Evolutionary conservation across 2,888 invertebrate species (phyloP), one percentile per base, ranked within the genome.

Genomic region (Taphrorychus bicolor): DNA sequence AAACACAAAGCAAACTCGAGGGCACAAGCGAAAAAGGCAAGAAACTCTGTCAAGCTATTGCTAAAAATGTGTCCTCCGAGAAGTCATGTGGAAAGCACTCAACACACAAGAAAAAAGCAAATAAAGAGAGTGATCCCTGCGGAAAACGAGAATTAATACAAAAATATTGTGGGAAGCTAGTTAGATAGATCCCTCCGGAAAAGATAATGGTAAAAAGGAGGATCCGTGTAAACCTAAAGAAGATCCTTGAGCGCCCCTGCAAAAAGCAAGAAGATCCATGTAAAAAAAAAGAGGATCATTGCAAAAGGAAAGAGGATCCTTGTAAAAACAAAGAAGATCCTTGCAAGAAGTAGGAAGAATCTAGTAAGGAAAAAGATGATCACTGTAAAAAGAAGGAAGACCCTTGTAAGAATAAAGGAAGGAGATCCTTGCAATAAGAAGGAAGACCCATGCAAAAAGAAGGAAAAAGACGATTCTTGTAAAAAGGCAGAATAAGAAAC

Each of bases 381-480:
- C 69, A 61, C 24, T 71, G 70, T 60, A 71, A 71, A 21, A 70
- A 64, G 22, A 72, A 72, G 54, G 63, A 73, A 59, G 70, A 72
- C 59, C 66, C 66, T 23, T 68, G 72, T 48, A 65, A 71, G 52
- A 69, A 71, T n/a, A 59, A 60, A 65, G 52, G 61, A 70, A 58
- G n/a, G n/a, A n/a, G 60, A 62, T 59, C 24, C 45, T 58, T 58
- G 58, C 14, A 53, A 56, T 51, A 61, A 57, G 32, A 40, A 52
- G 5, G 60, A 70, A 24, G 54, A 59, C 16, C 59, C 58, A 22
- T 58, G 49, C 9, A 60, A 66, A 49, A 60, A 49, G 17, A 56
- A 60, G 19, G 57, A 59, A 14, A n/a, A n/a, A n/a, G n/a, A n/a
- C n/a, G 67, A 71, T 32, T 60, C 71, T 23, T 64, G 67, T 19